These are phyloP conservation scores for Neostethus bicornis DNA, from an alignment of 2,797 vertebrate genomes.

Conservation along the genomic window DNA sequence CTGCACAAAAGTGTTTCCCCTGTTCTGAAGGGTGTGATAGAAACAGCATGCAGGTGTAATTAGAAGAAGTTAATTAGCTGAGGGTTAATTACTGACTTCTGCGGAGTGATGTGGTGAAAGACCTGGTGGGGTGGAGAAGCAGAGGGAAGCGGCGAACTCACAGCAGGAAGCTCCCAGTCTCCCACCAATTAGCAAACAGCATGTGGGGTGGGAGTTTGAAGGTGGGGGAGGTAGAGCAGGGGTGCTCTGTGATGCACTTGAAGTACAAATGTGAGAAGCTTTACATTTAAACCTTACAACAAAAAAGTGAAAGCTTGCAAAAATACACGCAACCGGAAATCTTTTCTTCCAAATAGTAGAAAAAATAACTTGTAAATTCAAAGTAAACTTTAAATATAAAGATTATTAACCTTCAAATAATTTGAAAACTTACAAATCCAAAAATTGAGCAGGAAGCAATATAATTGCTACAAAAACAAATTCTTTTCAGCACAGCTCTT, in stretches of 20 bases:
- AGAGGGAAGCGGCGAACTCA: slow-evolving; percentile 75
- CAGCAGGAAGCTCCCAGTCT: slow-evolving; percentile 85
- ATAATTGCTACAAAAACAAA: slow-evolving; percentile 46
- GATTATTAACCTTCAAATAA: slow-evolving; percentile 15
- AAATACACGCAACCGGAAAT: slow-evolving; percentile 54
- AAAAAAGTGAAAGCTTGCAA: slow-evolving; percentile 27
- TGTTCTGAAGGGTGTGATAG: slow-evolving; percentile 89
- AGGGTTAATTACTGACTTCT: slow-evolving; percentile 97
- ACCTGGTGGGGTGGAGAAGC: slow-evolving; percentile 78
- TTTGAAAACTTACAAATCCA: slow-evolving; percentile 34
- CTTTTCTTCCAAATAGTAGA: slow-evolving; percentile 28
- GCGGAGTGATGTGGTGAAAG: slow-evolving; percentile 72
- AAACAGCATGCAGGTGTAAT: slow-evolving; percentile 93
- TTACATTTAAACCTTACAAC: slow-evolving; percentile 49
- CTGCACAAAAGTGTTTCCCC: slow-evolving; percentile 72
- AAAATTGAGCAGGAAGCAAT: slow-evolving; percentile 36
- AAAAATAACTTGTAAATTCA: slow-evolving; percentile 49
- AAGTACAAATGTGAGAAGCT: slow-evolving; percentile 79
- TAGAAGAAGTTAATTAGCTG: slow-evolving; percentile 99
- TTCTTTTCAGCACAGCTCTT: slow-evolving; percentile 47
- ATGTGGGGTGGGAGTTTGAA: slow-evolving; percentile 58
- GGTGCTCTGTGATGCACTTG: slow-evolving; percentile 75
- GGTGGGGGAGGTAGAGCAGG: too few relatives aligned
- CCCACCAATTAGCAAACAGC: slow-evolving; percentile 83
- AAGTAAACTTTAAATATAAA: slow-evolving; percentile 31